Evolutionary conservation across 2,797 vertebrate genomes (phyloP), one percentile per base, ranked within the genome.

Genomic region (Tauraco hartlaubi): DNA sequence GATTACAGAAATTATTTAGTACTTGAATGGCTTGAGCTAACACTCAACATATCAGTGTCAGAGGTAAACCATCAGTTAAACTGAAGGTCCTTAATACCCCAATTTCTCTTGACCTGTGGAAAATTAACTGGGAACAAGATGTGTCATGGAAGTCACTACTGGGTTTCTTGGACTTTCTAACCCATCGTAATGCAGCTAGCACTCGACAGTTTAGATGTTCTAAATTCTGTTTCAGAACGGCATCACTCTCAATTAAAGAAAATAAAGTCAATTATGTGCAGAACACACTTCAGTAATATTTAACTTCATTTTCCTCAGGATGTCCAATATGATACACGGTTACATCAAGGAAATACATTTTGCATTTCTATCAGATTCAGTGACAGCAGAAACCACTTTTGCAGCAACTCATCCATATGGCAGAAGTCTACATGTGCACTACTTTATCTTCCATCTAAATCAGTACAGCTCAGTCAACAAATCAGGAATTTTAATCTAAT

Each of bases 331-430:
- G 39, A 76, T 80, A 67, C 21, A 31, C 37, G 52, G 73, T 49
- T 75, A 86, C 13, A 91, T 26, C 35, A 72, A 93, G 84, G 59
- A 94, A 89, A 93, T 92, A 95, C 72, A 78, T 87, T 79, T 62
- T 87, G 72, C n/a, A 69, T 69, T 94, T 94, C 8, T 81, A 72
- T 88, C 89, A 81, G 58, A 88, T 69, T 39, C 63, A 76, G 46
- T 89, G 84, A 85, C 81, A 91, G 90, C 48, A 79, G 58, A 93
- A 91, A 89, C 62, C 39, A 72, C 56, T 91, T 88, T 5, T 66
- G 51, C 71, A 93, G 71, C 78, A 88, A 90, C 78, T 81, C 49
- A 85, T 85, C 81, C 74, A 13, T 23, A 33, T 10, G 20, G 41
- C 9, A 80, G 31, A 75, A 89, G n/a, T 39, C 51, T 73, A 62